Conservation (phyloP, 1,140 invertebrate genomes). For the Bombus confusus region DNA sequence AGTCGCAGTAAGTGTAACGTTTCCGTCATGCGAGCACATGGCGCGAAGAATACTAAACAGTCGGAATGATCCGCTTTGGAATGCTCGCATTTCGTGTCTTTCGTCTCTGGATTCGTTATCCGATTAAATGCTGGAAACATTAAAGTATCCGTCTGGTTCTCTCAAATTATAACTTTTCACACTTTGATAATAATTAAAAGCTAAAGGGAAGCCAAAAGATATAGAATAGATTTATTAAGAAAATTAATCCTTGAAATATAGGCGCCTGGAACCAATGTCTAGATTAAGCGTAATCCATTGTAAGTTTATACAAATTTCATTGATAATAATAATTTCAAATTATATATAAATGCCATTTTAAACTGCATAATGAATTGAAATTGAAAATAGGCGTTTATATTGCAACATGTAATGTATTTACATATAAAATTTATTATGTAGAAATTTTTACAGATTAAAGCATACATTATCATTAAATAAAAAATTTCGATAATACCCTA, state of each 20-base stretch:
- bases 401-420: background rate
- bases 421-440: background rate
- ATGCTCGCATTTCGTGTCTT: constrained; percentile 16
- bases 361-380: background rate
- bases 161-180: background rate
- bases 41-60: constrained; percentile 72
- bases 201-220: background rate
- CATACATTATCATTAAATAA: background rate
- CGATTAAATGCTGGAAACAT: background rate
- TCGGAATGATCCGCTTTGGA: constrained; percentile 7
- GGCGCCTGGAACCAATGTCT: background rate
- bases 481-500: background rate
- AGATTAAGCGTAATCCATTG: background rate
- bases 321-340: background rate
- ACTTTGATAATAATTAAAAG: background rate
- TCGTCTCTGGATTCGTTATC: background rate
- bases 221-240: background rate
- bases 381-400: background rate
- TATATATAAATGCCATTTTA: background rate
- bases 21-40: constrained; percentile 74
- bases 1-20: constrained; percentile 74
- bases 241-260: background rate
- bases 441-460: background rate
- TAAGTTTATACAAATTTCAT: background rate
- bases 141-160: background rate